phyloP scores from a whole-genome alignment of 2,797 vertebrate species.

The Pagetopsis macropterus region DNA sequence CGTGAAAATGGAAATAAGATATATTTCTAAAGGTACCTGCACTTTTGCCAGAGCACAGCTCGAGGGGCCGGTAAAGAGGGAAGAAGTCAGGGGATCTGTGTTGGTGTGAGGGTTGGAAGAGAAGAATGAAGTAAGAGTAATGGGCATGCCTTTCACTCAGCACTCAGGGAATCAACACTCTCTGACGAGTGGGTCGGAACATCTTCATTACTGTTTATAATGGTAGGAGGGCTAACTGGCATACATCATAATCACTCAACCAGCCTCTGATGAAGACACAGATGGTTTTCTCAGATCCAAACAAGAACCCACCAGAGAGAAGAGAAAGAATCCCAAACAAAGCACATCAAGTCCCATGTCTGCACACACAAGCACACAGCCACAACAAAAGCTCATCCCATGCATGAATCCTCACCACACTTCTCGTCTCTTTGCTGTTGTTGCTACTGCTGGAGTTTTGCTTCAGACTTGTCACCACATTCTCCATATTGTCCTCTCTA shows the following conservation, averaged over 20 bases:
- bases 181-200: conserved; percentile 55
- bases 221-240: conserved; percentile 51
- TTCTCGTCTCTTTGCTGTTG: conserved; percentile 27
- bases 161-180: conserved; percentile 49
- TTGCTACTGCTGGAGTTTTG: conserved; percentile 34
- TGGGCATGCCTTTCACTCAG: conserved; percentile 37
- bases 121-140: conserved; percentile 54
- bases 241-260: conserved; percentile 60
- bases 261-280: conserved; percentile 65
- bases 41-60: conserved; percentile 30
- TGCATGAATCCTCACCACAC: conserved; percentile 40
- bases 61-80: conserved; percentile 26
- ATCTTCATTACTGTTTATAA: conserved; percentile 66
- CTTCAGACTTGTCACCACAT: conserved; percentile 43
- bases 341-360: conserved; percentile 68
- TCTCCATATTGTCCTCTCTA: conserved; percentile 18
- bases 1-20: conserved; percentile 45
- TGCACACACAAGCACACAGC: conserved; percentile 39
- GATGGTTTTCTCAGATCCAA: conserved; percentile 65
- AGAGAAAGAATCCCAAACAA: conserved; percentile 64
- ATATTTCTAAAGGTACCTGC: conserved; percentile 41
- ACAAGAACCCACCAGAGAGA: conserved; percentile 65
- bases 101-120: conserved; percentile 20
- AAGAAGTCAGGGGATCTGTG: conserved; percentile 16
- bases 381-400: conserved; percentile 47